Base-by-base conservation (phyloP, 2,797 vertebrate genomes). In the Galago senegalensis region DNA sequence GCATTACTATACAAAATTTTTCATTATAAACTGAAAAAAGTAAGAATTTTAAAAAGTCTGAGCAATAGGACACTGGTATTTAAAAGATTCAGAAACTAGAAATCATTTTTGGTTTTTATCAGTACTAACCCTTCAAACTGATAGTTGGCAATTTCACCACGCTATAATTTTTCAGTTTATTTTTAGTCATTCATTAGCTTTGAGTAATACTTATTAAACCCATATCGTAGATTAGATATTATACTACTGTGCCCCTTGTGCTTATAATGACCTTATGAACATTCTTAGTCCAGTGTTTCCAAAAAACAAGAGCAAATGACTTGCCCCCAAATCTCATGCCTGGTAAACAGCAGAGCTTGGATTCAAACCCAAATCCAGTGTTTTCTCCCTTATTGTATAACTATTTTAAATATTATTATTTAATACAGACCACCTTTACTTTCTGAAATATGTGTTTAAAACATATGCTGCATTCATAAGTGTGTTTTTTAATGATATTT, bases 401-500 rank as follows among this genome's bases (percentile, higher is more conserved):
- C 73, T 89, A 73, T 75, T 93, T 95, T 87, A 76, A 95, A 72
- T 87, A 25, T 70, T 93, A 34, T 60, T 85, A 75, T 67, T 88
- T 79, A 87, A 87, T 61, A 46, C 46, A 87, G 43, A 60, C 31
- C 61, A 92, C 67, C 29, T 87, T 94, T 80, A 60, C 46, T 72
- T 46, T 89, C 82, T 53, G 21, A 91, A 95, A 90, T 84, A 69
- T 49, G 5, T 87, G 11, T 53, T 91, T 92, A 65, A 95, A 89
- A 90, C 76, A 79, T 53, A 58, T 76, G 58, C 67, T 53, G 4
- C 21, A 72, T 76, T 89, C 83, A 87, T 83, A 84, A 89, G 14
- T 72, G 29, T 88, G 31, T 53, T 87, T 96, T 83, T 69, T 12
- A 93, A 76, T 96, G 95, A 34, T 20, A 77, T 84, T 95, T 93